Evolutionary conservation across 2,888 invertebrate species (phyloP), one percentile per base, ranked within the genome.

Genomic region (Cremastinae sp.): DNA sequence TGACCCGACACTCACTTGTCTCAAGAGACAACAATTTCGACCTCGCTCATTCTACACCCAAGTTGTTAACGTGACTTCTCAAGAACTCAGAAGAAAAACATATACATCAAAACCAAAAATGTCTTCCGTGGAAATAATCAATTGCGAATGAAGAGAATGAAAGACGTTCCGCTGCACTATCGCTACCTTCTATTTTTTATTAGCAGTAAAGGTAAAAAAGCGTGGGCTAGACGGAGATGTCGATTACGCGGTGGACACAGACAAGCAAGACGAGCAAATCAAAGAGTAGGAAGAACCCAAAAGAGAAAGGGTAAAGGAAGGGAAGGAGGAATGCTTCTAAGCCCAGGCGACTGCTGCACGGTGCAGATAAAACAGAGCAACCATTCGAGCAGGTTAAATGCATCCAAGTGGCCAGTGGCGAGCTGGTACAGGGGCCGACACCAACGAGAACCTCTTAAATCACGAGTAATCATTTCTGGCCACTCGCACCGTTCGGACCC

Each of bases 311-410:
- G 64, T 18, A 28, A 61, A 74, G 61, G 18, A 61, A 59, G 20
- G 41, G 47, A 65, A 62, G 61, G 70, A 41, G 75, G 78, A n/a
- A n/a, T n/a, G n/a, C 58, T 68, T 79, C 78, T 81, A 81, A 83
- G 82, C 82, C 74, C 81, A 73, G 72, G 81, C 81, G 81, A 77
- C 78, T 75, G 64, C 87, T 88, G 87, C 84, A 84, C 78, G 80
- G 78, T 61, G 80, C 80, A 86, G 88, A 88, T 88, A 88, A 87
- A 87, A 85, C 84, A 78, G 81, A 78, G 75, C 73, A 61, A 79
- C 65, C 74, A 69, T 71, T 68, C 65, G 72, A 79, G 79, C 66
- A 81, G 78, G 81, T 79, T 85, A 83, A 83, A 85, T 83, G 82
- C 83, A 84, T 81, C 80, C 74, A 69, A 58, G 65, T 65, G 74